Conservation (phyloP, 2,113 vertebrate genomes). For the Pangasianodon hypophthalmus region DNA sequence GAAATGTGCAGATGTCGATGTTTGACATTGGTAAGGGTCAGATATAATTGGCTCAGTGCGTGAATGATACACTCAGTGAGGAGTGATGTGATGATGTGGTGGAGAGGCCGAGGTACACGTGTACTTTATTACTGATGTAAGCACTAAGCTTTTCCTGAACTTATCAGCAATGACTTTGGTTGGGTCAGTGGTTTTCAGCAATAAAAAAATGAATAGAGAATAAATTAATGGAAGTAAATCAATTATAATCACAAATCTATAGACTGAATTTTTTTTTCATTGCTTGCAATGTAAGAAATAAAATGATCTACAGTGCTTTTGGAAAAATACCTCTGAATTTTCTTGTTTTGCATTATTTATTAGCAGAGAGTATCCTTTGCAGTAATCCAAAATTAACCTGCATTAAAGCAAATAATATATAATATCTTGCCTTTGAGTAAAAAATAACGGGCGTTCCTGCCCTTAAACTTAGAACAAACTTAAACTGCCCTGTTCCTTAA, state of each 20-base stretch:
- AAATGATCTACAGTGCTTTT: not conserved
- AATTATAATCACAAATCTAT: not conserved
- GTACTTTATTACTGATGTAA: conserved; percentile 20
- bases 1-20: conserved; percentile 13
- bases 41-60: conserved; percentile 42
- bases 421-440: not conserved
- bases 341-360: not conserved
- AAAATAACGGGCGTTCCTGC: no score
- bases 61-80: not conserved
- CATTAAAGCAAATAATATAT: not conserved
- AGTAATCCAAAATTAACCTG: not conserved
- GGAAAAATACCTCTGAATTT: not conserved
- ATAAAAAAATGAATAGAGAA: not conserved
- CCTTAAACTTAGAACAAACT: no score
- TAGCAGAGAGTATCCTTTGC: not conserved
- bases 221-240: not conserved
- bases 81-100: not conserved
- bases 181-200: not conserved
- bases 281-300: not conserved
- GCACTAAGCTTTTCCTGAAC: not conserved
- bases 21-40: conserved; percentile 26
- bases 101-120: not conserved
- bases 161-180: not conserved
- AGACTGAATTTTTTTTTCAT: not conserved
- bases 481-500: no score